Evolutionary conservation across 2,888 invertebrate species (phyloP), one percentile per base, ranked within the genome.

Genomic region (Hetaerina titia): DNA sequence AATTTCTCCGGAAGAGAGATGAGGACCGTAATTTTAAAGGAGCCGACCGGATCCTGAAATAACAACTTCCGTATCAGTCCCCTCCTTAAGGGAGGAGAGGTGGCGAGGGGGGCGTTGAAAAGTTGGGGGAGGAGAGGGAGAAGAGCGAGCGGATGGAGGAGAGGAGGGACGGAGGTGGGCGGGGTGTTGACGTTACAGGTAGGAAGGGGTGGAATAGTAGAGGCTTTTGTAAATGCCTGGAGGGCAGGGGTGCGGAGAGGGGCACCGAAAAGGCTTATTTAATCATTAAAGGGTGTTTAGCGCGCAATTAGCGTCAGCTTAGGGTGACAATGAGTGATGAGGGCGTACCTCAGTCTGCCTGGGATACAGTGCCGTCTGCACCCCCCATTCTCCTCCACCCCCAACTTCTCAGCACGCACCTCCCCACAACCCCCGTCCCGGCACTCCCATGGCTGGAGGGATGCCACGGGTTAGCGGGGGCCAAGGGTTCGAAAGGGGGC

Each of bases 201-300:
- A 22, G 69, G 9, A 22, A 69, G 69, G 69, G 60, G 60, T 15
- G 17, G 22, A 15, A 60, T 11, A 17, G 60, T 17, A 60, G 69
- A 9, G 9, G 69, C n/a, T 69, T n/a, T 22, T n/a, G 69, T 22
- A 69, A 69, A 69, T 69, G 69, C 22, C 81, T 81, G 81, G 4
- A 31, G 81, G 31, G 81, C 13, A 15, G 60, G 25, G 1, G 31
- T 15, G 81, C 8, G 8, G 11, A 31, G 31, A 9, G 31, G 31
- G 31, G 81, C 31, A 25, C 81, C 81, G 81, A 81, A 81, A 81
- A 81, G 81, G 81, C 25, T 92, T 92, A 92, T 92, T 92, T 69
- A 92, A 92, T 92, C 69, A 89, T 92, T 92, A 69, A 64, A 45
- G 56, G 69, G 31, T 92, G n/a, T 69, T 92, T 69, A 69, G 92